phyloP scores from a whole-genome alignment of 2,113 vertebrate species.

The Prunella fulvescens region DNA sequence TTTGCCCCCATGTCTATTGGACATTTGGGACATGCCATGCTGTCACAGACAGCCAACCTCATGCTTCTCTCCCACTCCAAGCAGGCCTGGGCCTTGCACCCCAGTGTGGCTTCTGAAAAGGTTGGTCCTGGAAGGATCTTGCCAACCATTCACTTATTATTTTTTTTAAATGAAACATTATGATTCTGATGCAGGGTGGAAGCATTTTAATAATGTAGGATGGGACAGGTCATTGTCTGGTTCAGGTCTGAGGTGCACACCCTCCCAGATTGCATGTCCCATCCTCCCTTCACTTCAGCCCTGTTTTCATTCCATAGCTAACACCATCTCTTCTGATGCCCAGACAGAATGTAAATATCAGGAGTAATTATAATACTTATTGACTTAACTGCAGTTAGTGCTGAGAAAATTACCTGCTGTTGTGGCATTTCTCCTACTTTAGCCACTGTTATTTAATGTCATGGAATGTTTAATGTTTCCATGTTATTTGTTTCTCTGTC shows the following conservation, averaged over 20 bases:
- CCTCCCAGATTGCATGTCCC: fast-evolving
- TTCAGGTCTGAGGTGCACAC: neutral
- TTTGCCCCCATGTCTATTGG: fast-evolving
- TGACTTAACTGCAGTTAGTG: neutral
- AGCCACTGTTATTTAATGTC: neutral
- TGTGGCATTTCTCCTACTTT: neutral
- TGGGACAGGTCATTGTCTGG: neutral
- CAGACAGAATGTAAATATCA: neutral
- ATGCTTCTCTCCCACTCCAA: fast-evolving
- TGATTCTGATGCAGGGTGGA: neutral
- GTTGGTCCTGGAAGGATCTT: neutral
- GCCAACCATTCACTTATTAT: neutral
- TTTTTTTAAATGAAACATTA: neutral
- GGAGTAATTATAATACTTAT: neutral
- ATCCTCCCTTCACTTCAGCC: neutral
- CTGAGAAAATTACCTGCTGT: neutral
- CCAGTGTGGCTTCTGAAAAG: neutral
- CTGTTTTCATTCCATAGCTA: neutral
- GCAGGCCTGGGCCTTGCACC: fast-evolving
- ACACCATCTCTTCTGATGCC: neutral
- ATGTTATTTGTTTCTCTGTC: neutral
- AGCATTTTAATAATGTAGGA: neutral
- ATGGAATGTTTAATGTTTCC: neutral
- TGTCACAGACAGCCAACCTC: neutral
- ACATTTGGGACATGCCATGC: fast-evolving